Percentiles rank a stretch among this genome's conserved stretches.
Evolutionary conservation across 2,797 vertebrate species (phyloP).

Genomic region (Australoheros facetus): DNA sequence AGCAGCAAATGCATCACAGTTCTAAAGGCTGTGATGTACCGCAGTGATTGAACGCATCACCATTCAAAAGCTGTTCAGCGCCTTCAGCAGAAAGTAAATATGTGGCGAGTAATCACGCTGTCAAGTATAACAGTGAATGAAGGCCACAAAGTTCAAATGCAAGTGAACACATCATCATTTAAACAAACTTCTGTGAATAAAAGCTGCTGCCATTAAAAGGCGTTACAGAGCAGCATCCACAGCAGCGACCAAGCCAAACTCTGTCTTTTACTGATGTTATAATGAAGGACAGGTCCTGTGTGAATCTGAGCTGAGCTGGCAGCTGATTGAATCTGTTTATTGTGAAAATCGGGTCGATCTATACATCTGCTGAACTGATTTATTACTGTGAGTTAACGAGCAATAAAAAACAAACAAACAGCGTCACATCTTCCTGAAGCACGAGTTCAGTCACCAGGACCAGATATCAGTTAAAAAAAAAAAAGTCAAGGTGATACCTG

Average conservation of each 20-base stretch:
- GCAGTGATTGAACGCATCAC: background rate
- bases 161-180: background rate
- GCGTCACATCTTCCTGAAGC: background rate
- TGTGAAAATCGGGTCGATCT: background rate
- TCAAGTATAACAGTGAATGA: background rate
- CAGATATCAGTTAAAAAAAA: background rate
- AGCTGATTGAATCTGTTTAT: background rate
- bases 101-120: background rate
- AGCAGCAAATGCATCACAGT: background rate
- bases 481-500: conserved; percentile 19
- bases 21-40: background rate
- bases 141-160: background rate
- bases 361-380: background rate
- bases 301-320: no score
- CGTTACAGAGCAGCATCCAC: rapidly evolving
- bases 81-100: background rate
- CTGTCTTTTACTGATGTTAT: no score
- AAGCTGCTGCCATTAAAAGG: background rate
- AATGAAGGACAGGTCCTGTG: no score
- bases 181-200: background rate
- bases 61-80: background rate
- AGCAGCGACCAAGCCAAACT: background rate
- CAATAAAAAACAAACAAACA: rapidly evolving
- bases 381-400: background rate
- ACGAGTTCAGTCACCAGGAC: background rate